Evolutionary conservation across 2,888 invertebrate species (phyloP).

Genomic region (Amitus sp.): DNA sequence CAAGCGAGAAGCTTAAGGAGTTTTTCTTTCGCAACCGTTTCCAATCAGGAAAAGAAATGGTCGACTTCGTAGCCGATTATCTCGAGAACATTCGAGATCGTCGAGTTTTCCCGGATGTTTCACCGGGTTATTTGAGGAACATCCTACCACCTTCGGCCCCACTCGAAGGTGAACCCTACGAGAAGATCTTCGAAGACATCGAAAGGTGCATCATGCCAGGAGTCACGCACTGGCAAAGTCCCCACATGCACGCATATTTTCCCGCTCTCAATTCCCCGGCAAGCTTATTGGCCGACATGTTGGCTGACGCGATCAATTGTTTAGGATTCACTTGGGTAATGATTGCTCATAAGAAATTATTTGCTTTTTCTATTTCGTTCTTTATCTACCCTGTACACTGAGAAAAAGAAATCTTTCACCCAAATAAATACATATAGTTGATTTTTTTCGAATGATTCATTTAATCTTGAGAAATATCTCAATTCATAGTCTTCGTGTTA

Average conservation of each 20-base stretch:
- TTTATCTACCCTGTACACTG: too few relatives aligned
- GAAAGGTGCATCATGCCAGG: conserved; percentile 97
- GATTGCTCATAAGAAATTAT: neutral
- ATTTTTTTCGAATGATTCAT: too few relatives aligned
- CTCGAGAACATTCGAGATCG: conserved; percentile 88
- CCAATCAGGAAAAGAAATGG: conserved; percentile 90
- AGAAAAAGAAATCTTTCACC: too few relatives aligned
- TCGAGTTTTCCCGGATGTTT: conserved; percentile 92
- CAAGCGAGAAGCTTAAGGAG: conserved; percentile 8
- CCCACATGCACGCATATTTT: conserved; percentile 98
- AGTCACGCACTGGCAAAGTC: conserved; percentile 96
- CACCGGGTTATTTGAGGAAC: conserved; percentile 92
- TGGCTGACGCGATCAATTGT: conserved; percentile 93
- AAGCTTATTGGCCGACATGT: conserved; percentile 94
- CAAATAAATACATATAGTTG: too few relatives aligned
- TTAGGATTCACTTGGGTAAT: conserved; percentile 97
- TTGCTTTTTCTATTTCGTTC: too few relatives aligned
- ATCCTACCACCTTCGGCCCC: conserved; percentile 90
- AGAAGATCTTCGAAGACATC: conserved; percentile 91
- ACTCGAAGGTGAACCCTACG: conserved; percentile 86
- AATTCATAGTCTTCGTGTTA: too few relatives aligned
- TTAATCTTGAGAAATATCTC: too few relatives aligned
- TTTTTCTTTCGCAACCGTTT: conserved; percentile 12
- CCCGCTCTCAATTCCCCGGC: conserved; percentile 95
- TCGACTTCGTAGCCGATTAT: conserved; percentile 98